phyloP scores from a whole-genome alignment of 2,888 invertebrate species.

The Nematopogon swammerdamellus region DNA sequence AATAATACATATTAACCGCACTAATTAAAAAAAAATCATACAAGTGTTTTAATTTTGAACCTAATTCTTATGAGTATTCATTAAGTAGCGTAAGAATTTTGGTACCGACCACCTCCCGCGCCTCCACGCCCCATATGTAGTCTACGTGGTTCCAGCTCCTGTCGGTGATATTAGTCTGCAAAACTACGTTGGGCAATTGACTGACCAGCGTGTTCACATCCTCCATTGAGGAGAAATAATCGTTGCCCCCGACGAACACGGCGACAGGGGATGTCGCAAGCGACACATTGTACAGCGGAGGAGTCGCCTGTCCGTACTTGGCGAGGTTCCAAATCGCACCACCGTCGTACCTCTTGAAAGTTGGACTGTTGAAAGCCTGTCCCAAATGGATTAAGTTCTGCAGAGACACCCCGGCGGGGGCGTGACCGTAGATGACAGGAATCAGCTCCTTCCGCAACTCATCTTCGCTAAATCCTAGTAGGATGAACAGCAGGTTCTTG shows the following conservation, averaged over 20 bases:
- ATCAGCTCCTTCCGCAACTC: conserved; percentile 47
- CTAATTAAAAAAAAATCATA: no score
- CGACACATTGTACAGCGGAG: neutral
- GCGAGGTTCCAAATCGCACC: neutral
- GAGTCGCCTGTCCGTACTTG: neutral
- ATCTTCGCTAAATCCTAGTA: conserved; percentile 46
- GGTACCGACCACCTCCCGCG: neutral
- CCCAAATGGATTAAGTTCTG: neutral
- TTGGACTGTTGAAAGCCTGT: neutral
- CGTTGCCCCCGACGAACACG: conserved; percentile 46
- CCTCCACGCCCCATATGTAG: conserved; percentile 16
- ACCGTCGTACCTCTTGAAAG: neutral
- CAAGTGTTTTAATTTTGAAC: no score
- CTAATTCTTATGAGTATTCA: no score
- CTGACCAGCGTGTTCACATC: conserved; percentile 16
- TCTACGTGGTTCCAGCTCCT: conserved; percentile 21
- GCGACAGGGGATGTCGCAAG: neutral
- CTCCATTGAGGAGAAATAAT: conserved; percentile 35
- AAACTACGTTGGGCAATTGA: conserved; percentile 19
- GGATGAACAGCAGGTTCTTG: conserved; percentile 27
- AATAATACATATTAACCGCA: no score
- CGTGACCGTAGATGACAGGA: conserved; percentile 16
- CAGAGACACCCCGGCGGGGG: conserved; percentile 18
- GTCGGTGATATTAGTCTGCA: conserved; percentile 15
- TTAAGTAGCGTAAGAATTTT: no score